Conservation (phyloP, 2,113 vertebrate genomes). For the Rhinolophus ferrumequinum region DNA sequence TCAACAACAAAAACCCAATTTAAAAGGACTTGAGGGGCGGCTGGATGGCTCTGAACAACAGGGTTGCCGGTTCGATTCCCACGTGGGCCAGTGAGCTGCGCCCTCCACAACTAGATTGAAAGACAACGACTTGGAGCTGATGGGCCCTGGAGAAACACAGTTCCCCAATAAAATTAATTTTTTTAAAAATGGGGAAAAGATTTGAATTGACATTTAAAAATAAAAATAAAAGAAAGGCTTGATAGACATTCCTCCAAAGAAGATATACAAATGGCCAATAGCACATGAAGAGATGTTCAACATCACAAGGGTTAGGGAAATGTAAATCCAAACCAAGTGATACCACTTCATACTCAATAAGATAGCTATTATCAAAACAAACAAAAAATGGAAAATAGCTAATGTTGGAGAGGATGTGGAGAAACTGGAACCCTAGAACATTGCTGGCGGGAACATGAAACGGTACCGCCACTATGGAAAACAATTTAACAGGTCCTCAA, state of each 20-base stretch:
- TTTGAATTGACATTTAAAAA: no score
- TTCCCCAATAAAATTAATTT: no score
- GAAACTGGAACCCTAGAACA: not conserved
- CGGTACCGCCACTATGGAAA: not conserved
- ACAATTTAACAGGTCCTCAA: not conserved
- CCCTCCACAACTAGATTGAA: no score
- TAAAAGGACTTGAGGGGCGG: not conserved
- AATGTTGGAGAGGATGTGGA: not conserved
- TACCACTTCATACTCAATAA: not conserved
- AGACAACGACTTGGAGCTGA: no score
- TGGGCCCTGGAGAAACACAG: no score
- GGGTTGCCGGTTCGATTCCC: no score
- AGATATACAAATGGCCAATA: not conserved
- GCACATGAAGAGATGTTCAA: not conserved
- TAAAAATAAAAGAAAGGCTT: not conserved
- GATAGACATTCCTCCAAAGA: not conserved
- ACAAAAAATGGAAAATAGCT: constrained; percentile 20
- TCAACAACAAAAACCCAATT: not conserved
- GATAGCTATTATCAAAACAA: not conserved
- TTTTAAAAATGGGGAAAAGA: no score
- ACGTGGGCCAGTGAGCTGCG: no score
- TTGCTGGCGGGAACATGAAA: not conserved
- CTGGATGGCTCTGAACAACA: no score
- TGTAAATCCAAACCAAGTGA: not conserved
- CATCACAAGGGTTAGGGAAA: not conserved